Percentiles rank a stretch among this genome's conserved stretches.
Conservation (phyloP, 2,797 vertebrate genomes). For the Vespertilio murinus region DNA sequence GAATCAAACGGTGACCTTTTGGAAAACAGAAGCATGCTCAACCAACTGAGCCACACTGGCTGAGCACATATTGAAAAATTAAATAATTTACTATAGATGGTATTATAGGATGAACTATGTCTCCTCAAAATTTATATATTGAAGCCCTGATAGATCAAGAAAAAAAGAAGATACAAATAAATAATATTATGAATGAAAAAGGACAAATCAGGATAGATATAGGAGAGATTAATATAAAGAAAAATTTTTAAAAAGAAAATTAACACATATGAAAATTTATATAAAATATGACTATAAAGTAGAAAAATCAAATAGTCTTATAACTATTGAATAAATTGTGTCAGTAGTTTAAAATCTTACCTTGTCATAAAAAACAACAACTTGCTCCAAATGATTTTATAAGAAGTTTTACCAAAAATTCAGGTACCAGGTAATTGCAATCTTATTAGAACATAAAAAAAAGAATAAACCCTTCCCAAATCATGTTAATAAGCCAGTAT, state of each 20-base stretch:
- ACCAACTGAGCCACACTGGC: too few relatives aligned
- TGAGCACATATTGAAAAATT: background rate
- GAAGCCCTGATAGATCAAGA: background rate
- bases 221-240: background rate
- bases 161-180: background rate
- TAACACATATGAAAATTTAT: background rate
- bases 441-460: background rate
- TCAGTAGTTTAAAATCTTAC: background rate
- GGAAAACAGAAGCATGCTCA: too few relatives aligned
- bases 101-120: background rate
- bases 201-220: background rate
- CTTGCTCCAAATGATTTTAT: background rate
- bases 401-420: conserved; percentile 17
- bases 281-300: background rate
- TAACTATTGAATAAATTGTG: background rate
- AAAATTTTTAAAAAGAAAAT: background rate
- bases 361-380: background rate
- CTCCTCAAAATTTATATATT: background rate
- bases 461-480: background rate
- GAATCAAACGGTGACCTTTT: too few relatives aligned
- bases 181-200: background rate
- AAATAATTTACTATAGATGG: background rate
- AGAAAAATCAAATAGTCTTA: background rate
- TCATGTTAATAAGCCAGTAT: background rate
- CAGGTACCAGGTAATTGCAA: background rate